These are phyloP conservation scores for Menidia beryllina DNA, from an alignment of 2,113 vertebrate genomes.

Conservation along the genomic window DNA sequence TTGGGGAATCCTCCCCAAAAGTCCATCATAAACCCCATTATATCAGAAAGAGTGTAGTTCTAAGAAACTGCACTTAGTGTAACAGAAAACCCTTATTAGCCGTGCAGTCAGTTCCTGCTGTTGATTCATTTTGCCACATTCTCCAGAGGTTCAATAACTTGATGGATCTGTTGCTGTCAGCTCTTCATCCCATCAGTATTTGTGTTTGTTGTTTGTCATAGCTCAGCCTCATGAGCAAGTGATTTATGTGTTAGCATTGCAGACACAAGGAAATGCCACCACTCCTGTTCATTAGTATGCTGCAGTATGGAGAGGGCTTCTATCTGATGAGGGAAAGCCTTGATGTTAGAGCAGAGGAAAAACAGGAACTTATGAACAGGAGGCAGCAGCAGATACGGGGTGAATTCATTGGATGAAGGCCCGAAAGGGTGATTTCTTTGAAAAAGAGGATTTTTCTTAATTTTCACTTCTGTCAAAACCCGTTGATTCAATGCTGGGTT, in stretches of 20 bases:
- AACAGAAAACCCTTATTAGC: slow-evolving; percentile 40
- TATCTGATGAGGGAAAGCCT: slow-evolving; percentile 65
- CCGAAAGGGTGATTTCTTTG: not conserved
- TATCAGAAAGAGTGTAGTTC: slow-evolving; percentile 18
- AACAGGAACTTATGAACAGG: slow-evolving; percentile 8
- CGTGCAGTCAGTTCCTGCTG: slow-evolving; percentile 23
- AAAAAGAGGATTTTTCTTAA: not conserved
- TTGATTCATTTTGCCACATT: slow-evolving; percentile 61
- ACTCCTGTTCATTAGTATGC: slow-evolving; percentile 66
- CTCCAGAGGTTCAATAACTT: slow-evolving; percentile 52
- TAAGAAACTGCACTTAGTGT: slow-evolving; percentile 35
- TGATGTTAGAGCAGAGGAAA: slow-evolving; percentile 30
- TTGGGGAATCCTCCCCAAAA: too few species aligned
- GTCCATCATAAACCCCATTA: slow-evolving; percentile 45
- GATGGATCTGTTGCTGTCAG: slow-evolving; percentile 68
- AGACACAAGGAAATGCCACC: slow-evolving; percentile 60
- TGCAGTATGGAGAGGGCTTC: slow-evolving; percentile 59
- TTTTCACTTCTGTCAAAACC: not conserved
- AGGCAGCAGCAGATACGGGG: slow-evolving; percentile 4
- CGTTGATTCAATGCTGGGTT: slow-evolving; percentile 17
- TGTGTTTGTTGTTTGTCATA: slow-evolving; percentile 68
- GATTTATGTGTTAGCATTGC: slow-evolving; percentile 64
- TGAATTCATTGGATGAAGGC: not conserved
- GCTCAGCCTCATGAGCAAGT: slow-evolving; percentile 43
- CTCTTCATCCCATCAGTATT: slow-evolving; percentile 43